Evolutionary conservation across 1,140 invertebrate genomes (phyloP), one percentile per base, ranked within the genome.

Genomic region (Phymastichus coffea): DNA sequence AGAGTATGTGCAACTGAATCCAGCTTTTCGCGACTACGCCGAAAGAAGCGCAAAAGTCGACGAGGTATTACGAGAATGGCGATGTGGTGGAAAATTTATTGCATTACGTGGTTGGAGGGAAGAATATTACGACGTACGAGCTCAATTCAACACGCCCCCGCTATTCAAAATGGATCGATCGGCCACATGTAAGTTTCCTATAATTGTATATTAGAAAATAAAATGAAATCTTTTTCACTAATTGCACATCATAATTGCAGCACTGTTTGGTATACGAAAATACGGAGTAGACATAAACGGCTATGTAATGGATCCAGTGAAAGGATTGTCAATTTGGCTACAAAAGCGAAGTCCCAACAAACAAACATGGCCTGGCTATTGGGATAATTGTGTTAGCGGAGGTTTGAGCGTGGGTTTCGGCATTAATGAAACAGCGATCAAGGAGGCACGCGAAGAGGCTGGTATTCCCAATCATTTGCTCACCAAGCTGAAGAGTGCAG

Each of bases 271-370:
- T 37, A 90, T 95, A 66, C 86, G 90, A 63, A 93, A 94, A 73
- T 97, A 95, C 80, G 95, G 95, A 43, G 91, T 95, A 23, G 92
- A 95, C 73, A 94, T 98, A 52, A 97, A 94, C 80, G 95, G 94
- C 10, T 98, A 93, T 78, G 88, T 93, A 10, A 86, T 85, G 69
- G 88, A 93, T 79, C 89, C 89, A 14, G 85, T 88, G 41, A 89
- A 89, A 76, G 91, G 93, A 8, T 74, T 95, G 38, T 93, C 90
- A 76, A 88, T 98, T 74, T 98, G 95, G 95, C 81, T 97, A 63
- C 94, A 95, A 73, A 91, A 91, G 70, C 83, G 95, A 68, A 92
- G 94, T 59, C 83, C 87, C 48, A 94, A 88, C 22, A 98, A 98
- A 81, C 92, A 93, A 77, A 97, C 94, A 20, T 97, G 93, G 90